These are phyloP conservation scores for Amblyopsis hoosieri DNA, from an alignment of 2,797 vertebrate genomes.

Conservation along the genomic window DNA sequence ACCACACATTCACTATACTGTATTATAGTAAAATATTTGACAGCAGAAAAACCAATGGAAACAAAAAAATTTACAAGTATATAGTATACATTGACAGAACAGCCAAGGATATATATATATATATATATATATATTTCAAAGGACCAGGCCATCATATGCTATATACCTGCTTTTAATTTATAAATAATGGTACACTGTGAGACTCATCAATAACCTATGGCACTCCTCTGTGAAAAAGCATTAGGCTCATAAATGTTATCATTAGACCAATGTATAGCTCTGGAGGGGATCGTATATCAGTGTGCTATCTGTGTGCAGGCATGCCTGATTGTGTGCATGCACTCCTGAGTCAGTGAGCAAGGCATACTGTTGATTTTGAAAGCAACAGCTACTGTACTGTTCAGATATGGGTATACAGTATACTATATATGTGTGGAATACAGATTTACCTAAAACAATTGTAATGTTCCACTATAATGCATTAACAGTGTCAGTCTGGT, in stretches of 20 bases:
- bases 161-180: slow-evolving; percentile 73
- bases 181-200: slow-evolving; percentile 75
- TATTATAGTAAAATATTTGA: too few relatives aligned
- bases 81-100: too few relatives aligned
- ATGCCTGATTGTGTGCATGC: slow-evolving; percentile 36
- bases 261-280: slow-evolving; percentile 60
- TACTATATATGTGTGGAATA: neutral
- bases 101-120: too few relatives aligned
- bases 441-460: too few relatives aligned
- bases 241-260: slow-evolving; percentile 74
- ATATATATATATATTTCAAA: slow-evolving; percentile 55
- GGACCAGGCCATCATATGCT: slow-evolving; percentile 58
- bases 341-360: neutral
- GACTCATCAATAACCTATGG: slow-evolving; percentile 77
- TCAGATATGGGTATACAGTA: neutral
- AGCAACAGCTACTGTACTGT: slow-evolving; percentile 4
- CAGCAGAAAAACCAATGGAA: too few relatives aligned
- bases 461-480: too few relatives aligned
- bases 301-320: slow-evolving; percentile 14
- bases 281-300: slow-evolving; percentile 47
- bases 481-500: too few relatives aligned
- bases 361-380: too few relatives aligned
- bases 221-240: slow-evolving; percentile 63
- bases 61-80: too few relatives aligned
- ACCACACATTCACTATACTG: too few relatives aligned